Base-by-base conservation (phyloP, 2,888 invertebrate genomes). In the Pilophorus perplexus region DNA sequence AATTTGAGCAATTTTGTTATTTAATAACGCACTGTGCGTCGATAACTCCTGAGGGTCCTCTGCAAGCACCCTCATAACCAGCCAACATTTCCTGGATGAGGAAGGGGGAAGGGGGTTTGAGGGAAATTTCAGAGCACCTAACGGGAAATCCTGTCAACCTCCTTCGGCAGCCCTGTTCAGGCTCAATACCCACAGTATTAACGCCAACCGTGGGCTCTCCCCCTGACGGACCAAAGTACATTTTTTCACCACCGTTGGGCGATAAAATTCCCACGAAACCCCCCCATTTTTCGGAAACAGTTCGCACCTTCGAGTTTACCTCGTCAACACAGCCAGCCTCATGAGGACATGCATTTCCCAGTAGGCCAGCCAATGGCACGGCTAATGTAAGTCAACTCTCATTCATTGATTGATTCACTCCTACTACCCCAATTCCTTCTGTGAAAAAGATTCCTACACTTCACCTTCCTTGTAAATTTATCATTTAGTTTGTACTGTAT, bases 361-460 rank as follows among this genome's bases (percentile, higher is more conserved):
- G 50, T 57, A 67, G 37, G 48, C 48, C 38, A 54, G 57, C 66
- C 64, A 48, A 71, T 71, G 71, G 68, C 54, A 64, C 71, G 46
- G 22, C 66, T 52, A 69, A 71, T 62, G 71, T 71, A 68, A 71
- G 71, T 52, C 42, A 20, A n/a, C 23, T 65, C 52, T 50, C 38
- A 25, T 67, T 62, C 50, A 66, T 66, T 66, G 66, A 66, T 66
- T 65, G 46, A 44, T 37, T 25, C 1, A 27, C 23, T n/a, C 55
- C 59, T 27, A 62, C 62, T 62, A 70, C 67, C 52, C 74, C 74
- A 25, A 75, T 75, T 25, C 44, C 74, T 75, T 28, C 46, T n/a
- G 33, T 8, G 33, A 33, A 33, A n/a, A n/a, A n/a, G n/a, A n/a
- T n/a, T n/a, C n/a, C n/a, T n/a, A n/a, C n/a, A n/a, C n/a, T n/a